Evolutionary conservation across 2,113 vertebrate species (phyloP).

Genomic region (Melanerpes aurifrons): DNA sequence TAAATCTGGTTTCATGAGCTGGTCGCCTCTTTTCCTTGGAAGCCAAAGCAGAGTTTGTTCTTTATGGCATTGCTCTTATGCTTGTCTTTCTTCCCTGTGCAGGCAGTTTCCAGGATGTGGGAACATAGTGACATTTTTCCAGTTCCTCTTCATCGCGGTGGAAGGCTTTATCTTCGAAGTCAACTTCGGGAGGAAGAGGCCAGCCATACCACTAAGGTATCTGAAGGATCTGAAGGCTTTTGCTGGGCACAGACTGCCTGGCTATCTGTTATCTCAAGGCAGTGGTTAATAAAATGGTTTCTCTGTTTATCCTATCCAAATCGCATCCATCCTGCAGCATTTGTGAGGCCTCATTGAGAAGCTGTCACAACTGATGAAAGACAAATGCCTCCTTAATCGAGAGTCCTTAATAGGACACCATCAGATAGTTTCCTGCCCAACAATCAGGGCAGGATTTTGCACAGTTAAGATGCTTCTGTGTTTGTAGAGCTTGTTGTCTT

Average conservation of each 20-base stretch:
- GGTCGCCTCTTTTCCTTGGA: background rate
- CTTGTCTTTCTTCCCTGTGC: background rate
- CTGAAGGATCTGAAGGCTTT: background rate
- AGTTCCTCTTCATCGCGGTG: constrained; percentile 92
- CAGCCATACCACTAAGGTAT: constrained; percentile 89
- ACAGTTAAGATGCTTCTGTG: background rate
- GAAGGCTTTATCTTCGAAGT: constrained; percentile 94
- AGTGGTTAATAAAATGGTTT: background rate
- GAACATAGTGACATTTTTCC: constrained; percentile 95
- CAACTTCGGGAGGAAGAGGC: constrained; percentile 88
- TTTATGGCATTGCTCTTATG: background rate
- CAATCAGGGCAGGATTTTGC: background rate
- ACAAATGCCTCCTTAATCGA: accelerated
- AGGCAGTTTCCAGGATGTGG: constrained; percentile 95
- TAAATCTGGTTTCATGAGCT: background rate
- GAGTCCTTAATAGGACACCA: background rate
- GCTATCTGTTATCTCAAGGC: background rate
- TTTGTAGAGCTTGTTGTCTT: background rate
- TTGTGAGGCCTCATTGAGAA: background rate
- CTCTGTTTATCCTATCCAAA: background rate
- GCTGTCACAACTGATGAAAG: background rate
- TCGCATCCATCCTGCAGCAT: background rate
- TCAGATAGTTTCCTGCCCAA: background rate
- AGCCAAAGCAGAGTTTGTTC: background rate
- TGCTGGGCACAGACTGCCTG: too few species aligned